Base-by-base conservation (phyloP, 2,888 invertebrate species). In the Cosmia trapezina region DNA sequence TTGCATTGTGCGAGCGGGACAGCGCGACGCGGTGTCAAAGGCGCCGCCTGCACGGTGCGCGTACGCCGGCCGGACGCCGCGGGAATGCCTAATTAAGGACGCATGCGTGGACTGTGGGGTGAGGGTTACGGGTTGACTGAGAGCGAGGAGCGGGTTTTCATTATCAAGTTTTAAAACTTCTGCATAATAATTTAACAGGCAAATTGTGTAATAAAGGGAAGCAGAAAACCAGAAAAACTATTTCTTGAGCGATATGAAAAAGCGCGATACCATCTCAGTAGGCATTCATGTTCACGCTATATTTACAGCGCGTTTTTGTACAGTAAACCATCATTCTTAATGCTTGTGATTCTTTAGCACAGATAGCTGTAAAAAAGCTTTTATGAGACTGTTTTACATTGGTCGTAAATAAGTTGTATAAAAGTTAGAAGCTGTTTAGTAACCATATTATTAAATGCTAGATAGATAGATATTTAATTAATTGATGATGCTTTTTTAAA, bases 11-110 rank as follows among this genome's bases (percentile, higher is more conserved):
- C 70, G 94, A 95, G 93, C 83, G 92, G 89, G 95, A 94, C 87
- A 91, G 93, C 86, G 89, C 87, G 89, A 90, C 84, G 84, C 84
- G 85, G 83, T 87, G 91, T 94, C 96, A 96, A 96, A 95, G 94
- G 90, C 89, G 92, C 95, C 95, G 95, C 93, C 92, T 86, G 91
- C 89, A 88, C 89, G 85, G 83, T 91, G 94, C 93, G 94, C 94
- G 93, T 92, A 94, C 94, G 95, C 92, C 84, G 91, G 91, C 94
- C 95, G 93, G 94, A 94, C 95, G 95, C 93, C 91, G 89, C 87
- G 90, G 93, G 96, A 96, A 96, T 96, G 94, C 94, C 94, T 96
- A 96, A 96, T 96, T 96, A 95, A 95, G 94, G 93, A 94, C 95
- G 95, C 94, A 96, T 95, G 96, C 95, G 93, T 93, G 94, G 94